Base-by-base conservation (phyloP, 1,140 invertebrate species). In the Acromyrmex heyeri region DNA sequence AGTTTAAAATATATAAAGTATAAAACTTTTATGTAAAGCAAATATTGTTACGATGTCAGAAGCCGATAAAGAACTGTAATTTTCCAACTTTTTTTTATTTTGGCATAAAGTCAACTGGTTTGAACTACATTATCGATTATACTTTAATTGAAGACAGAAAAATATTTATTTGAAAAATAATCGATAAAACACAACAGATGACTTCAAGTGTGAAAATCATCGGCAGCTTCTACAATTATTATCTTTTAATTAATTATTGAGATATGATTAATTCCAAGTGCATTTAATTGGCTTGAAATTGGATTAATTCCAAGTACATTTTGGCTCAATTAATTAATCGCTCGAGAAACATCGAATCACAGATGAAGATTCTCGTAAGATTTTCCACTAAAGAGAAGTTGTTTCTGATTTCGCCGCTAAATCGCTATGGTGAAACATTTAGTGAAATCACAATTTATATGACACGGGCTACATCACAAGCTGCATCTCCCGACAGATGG, bases 401-500 rank as follows among this genome's bases (percentile, higher is more conserved):
- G 44, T 16, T 79, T 78, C 27, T 21, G 7, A 4, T 14, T 72
- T 6, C 7, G 27, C 24, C 7, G 27, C 27, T 34, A 30, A 67
- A 67, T 50, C 12, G 24, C 38, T 53, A 7, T 24, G 55, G 48
- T 38, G 64, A 69, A 24, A 27, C 64, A 81, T 53, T 44, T 50
- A 55, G 55, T 30, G 79, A 55, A 79, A 81, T 76, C 50, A 77
- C 86, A 24, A 21, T 76, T 59, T 88, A 67, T 38, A 24, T 59
- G 50, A 57, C 27, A 53, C 59, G 38, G 30, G 65, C 65, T 59
- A 30, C 50, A 59, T 75, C 79, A 16, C 55, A 30, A 24, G 48
- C 21, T 24, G 38, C 62, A 14, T n/a, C 53, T 21, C 48, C 0
- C 73, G 30, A 14, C 59, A 78, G 64, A 76, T 85, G 82, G 55